A percentile compares a stretch with the other conserved stretches of the same genome.
These are phyloP conservation scores for Hapalemur alaotrensis DNA, from an alignment of 2,797 vertebrate species.

Conservation along the genomic window DNA sequence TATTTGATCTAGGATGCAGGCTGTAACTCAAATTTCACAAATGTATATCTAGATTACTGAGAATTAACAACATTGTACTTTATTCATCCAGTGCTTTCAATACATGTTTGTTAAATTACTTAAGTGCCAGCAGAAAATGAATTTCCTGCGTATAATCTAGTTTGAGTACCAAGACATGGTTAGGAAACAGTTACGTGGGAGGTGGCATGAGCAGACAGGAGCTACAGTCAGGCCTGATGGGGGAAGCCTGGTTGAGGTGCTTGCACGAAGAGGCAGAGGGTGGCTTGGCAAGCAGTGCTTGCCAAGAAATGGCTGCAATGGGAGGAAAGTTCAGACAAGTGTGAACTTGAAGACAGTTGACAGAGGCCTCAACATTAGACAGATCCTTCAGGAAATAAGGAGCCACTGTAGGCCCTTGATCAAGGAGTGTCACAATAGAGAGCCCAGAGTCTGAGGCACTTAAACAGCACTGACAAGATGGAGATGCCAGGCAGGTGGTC, in stretches of 20 bases:
- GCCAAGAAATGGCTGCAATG: background rate
- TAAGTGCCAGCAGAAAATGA: background rate
- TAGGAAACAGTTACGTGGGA: background rate
- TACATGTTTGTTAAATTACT: slow-evolving; percentile 20
- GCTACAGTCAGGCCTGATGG: background rate
- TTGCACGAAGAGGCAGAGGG: background rate
- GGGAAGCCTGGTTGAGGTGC: background rate
- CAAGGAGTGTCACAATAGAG: background rate
- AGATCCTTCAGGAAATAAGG: background rate
- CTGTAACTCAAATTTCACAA: slow-evolving; percentile 37
- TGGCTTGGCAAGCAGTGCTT: background rate
- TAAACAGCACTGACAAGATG: background rate
- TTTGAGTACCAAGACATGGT: background rate
- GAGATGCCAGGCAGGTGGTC: background rate
- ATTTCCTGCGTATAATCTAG: background rate
- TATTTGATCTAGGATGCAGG: background rate
- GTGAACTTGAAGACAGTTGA: background rate
- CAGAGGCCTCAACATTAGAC: background rate
- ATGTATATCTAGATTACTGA: background rate
- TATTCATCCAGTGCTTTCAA: background rate
- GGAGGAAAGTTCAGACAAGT: background rate
- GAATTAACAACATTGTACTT: background rate
- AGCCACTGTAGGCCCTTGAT: background rate
- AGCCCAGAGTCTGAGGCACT: background rate
- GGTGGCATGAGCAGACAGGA: background rate